phyloP scores from a whole-genome alignment of 2,113 vertebrate species.

The Sardina pilchardus region DNA sequence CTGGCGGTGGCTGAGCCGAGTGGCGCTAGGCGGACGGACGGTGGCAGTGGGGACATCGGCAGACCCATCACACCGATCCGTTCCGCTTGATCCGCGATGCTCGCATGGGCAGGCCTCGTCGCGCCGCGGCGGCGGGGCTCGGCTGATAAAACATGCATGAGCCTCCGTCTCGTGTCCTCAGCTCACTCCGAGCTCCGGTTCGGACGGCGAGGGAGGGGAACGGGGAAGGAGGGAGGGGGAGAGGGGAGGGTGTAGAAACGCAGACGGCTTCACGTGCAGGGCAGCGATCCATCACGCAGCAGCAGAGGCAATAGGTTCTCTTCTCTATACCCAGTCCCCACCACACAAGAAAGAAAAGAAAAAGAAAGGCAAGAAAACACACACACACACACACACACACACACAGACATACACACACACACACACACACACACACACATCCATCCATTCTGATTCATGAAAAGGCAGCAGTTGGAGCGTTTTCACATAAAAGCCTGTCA shows the following conservation, averaged over 20 bases:
- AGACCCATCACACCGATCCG: conserved; percentile 26
- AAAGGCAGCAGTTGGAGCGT: background rate
- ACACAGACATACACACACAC: background rate
- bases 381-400: background rate
- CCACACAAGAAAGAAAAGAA: background rate
- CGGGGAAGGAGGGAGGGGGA: no score
- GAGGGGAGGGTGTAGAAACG: background rate
- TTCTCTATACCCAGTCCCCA: background rate
- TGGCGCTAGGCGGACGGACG: background rate
- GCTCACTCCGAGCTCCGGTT: conserved; percentile 19
- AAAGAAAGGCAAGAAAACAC: background rate
- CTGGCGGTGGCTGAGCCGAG: conserved; percentile 24
- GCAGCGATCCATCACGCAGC: conserved; percentile 13
- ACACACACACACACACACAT: conserved; percentile 12
- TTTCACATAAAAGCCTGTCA: conserved; percentile 10
- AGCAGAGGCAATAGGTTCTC: background rate
- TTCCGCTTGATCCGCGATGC: conserved; percentile 37
- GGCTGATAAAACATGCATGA: conserved; percentile 55
- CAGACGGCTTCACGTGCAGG: background rate
- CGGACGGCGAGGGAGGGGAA: background rate
- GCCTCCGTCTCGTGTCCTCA: conserved; percentile 37
- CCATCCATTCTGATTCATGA: background rate
- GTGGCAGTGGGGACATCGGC: background rate
- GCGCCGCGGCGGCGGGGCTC: conserved; percentile 36
- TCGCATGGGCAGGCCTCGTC: conserved; percentile 31